A percentile compares a stretch with the other conserved stretches of the same genome.
These are phyloP conservation scores for Nomada hirtipes DNA, from an alignment of 2,888 invertebrate genomes.

Conservation along the genomic window DNA sequence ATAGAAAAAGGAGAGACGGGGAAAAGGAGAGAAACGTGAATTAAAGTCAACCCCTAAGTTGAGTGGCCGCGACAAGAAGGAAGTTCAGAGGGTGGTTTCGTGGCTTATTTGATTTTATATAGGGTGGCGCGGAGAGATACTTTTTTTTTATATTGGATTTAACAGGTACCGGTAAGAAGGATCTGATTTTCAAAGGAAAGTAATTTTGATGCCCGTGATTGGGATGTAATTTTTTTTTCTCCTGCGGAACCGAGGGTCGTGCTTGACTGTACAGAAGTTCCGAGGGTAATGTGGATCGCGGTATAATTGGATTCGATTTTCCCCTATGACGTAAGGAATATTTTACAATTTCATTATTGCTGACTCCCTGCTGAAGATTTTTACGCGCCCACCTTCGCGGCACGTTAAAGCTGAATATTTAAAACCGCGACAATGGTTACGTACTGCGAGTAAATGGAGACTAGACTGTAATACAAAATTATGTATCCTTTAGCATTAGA, in stretches of 20 bases:
- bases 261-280: no score
- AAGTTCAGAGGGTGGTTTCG: conserved; percentile 3
- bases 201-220: background rate
- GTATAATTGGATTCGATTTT: background rate
- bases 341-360: no score
- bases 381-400: no score
- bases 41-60: conserved; percentile 28
- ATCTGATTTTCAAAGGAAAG: background rate
- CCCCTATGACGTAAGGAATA: background rate
- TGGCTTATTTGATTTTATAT: conserved; percentile 6
- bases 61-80: conserved; percentile 12
- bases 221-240: background rate
- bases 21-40: conserved; percentile 11
- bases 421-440: no score
- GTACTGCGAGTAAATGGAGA: no score
- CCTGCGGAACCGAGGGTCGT: no score
- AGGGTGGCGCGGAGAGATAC: background rate
- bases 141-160: conserved; percentile 6
- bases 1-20: background rate
- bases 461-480: no score
- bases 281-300: no score
- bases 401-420: no score
- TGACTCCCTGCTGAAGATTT: no score
- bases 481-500: no score
- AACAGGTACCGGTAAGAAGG: background rate